Evolutionary conservation across 2,888 invertebrate genomes (phyloP).

Genomic region (Willowsia nigromaculata): DNA sequence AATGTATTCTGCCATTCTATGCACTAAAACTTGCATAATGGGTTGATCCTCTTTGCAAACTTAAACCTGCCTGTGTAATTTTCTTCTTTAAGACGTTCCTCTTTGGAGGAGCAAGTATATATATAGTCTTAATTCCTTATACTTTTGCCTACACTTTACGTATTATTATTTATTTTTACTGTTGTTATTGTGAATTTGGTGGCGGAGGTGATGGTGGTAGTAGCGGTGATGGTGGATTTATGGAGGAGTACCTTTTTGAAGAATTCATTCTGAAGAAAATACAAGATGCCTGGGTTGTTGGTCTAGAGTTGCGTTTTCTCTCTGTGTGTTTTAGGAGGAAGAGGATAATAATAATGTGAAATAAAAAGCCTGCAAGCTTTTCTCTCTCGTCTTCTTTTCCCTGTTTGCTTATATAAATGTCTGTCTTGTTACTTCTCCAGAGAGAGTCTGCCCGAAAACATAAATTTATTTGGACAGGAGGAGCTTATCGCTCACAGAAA

Average conservation of each 20-base stretch:
- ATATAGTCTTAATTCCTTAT: background rate
- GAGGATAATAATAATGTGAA: conserved; percentile 19
- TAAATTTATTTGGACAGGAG: conserved; percentile 70
- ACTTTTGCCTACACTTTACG: background rate
- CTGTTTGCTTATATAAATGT: conserved; percentile 37
- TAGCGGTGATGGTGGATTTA: conserved; percentile 6
- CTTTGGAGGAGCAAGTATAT: background rate
- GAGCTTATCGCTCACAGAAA: conserved; percentile 65
- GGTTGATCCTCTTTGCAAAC: conserved; percentile 54
- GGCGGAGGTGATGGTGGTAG: background rate
- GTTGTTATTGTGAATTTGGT: conserved; percentile 1
- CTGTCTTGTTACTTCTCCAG: background rate
- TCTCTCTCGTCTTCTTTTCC: background rate
- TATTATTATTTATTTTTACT: background rate
- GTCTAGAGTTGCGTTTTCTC: background rate
- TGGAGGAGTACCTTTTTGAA: conserved; percentile 14
- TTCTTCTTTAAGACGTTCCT: background rate
- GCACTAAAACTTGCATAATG: background rate
- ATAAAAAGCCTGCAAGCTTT: conserved; percentile 37
- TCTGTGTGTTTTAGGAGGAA: background rate
- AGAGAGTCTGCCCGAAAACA: conserved; percentile 43
- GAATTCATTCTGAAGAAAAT: background rate
- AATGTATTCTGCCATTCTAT: background rate
- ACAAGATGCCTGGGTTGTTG: background rate
- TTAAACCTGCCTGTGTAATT: background rate